Conservation (phyloP, 2,797 vertebrate species). For the Gymnoscopelus braueri region DNA sequence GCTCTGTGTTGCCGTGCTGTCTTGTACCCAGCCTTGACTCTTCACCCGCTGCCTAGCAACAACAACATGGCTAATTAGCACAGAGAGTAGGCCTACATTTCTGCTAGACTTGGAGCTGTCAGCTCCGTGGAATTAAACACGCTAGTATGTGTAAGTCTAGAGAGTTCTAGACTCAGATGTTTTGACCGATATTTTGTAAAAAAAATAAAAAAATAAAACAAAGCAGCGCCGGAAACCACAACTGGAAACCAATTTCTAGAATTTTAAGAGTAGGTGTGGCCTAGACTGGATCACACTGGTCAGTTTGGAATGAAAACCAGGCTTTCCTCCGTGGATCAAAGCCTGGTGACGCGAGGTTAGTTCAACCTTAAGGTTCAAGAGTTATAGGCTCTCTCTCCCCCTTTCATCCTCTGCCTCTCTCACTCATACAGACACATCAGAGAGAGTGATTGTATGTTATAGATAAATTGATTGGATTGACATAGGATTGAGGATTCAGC, state of each 20-base stretch:
- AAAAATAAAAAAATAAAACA: too few relatives aligned
- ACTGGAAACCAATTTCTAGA: too few relatives aligned
- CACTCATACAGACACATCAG: background rate
- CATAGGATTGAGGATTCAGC: background rate
- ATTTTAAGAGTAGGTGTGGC: too few relatives aligned
- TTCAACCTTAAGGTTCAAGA: too few relatives aligned
- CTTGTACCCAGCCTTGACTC: conserved; percentile 5
- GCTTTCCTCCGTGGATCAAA: too few relatives aligned
- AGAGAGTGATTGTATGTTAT: too few relatives aligned
- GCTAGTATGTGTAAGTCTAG: background rate
- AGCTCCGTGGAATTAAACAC: background rate
- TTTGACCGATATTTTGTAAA: too few relatives aligned
- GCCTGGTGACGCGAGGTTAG: too few relatives aligned
- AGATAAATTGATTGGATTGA: background rate
- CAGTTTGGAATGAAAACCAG: too few relatives aligned
- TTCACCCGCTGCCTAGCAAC: conserved; percentile 35
- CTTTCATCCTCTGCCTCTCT: background rate
- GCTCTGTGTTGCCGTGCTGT: background rate
- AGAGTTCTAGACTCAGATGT: too few relatives aligned
- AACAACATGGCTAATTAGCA: conserved; percentile 16
- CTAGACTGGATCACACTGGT: too few relatives aligned
- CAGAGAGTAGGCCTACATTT: conserved; percentile 8
- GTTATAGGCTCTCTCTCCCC: background rate
- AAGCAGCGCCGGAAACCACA: too few relatives aligned
- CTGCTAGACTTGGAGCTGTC: conserved; percentile 5